phyloP scores from a whole-genome alignment of 2,113 vertebrate genomes.

The Xenopus laevis region DNA sequence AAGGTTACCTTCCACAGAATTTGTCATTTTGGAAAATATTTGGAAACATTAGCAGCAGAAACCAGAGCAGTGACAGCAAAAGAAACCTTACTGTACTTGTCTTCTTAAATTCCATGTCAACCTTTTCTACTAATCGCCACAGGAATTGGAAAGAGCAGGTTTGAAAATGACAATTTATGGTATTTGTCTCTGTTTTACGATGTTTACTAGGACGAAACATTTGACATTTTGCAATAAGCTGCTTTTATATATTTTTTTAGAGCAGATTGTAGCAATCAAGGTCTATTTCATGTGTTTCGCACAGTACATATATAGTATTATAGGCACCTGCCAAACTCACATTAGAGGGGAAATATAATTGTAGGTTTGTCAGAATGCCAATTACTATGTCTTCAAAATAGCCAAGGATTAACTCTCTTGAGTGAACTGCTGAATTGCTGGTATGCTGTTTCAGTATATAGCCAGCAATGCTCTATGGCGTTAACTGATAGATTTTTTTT shows the following conservation, averaged over 20 bases:
- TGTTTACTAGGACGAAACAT: constrained; percentile 2
- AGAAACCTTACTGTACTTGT: constrained; percentile 36
- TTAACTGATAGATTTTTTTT: too few species aligned
- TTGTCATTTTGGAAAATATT: constrained; percentile 37
- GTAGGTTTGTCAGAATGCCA: too few species aligned
- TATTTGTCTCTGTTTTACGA: not conserved
- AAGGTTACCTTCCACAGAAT: constrained; percentile 42
- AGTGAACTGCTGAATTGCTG: too few species aligned
- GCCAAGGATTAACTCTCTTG: too few species aligned
- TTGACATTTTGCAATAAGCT: constrained; percentile 9
- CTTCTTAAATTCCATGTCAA: constrained; percentile 39
- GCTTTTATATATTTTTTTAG: constrained; percentile 1
- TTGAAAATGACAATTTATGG: constrained; percentile 30
- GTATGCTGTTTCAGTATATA: too few species aligned
- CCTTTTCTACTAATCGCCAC: constrained; percentile 27
- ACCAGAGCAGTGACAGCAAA: constrained; percentile 17
- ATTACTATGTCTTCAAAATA: too few species aligned
- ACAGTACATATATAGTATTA: not conserved
- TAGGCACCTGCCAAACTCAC: too few species aligned
- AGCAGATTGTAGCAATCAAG: constrained; percentile 7
- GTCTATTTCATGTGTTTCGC: not conserved
- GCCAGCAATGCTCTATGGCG: too few species aligned
- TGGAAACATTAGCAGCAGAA: constrained; percentile 8
- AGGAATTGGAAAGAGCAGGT: constrained; percentile 31
- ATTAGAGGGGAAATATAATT: too few species aligned